phyloP scores from a whole-genome alignment of 2,888 invertebrate genomes.

The Tortricodes alternella region DNA sequence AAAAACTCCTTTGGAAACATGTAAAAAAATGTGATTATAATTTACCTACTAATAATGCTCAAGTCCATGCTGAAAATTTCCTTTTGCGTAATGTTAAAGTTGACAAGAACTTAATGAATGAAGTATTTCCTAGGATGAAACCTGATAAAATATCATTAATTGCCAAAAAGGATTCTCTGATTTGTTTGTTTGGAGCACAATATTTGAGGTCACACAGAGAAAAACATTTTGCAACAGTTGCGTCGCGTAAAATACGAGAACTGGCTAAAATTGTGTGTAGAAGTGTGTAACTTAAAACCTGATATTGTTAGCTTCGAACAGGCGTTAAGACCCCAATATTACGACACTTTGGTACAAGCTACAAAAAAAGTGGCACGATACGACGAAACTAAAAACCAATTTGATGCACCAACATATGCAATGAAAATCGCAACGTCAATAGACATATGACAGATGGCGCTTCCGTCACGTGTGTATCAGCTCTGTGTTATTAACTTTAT shows the following conservation, averaged over 20 bases:
- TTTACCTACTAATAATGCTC: conserved; percentile 8
- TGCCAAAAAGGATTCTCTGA: conserved; percentile 31
- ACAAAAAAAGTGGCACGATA: conserved; percentile 14
- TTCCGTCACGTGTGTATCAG: too few species aligned
- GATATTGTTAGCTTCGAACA: not conserved
- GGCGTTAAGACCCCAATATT: conserved; percentile 9
- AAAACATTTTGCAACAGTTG: conserved; percentile 29
- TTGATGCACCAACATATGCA: conserved; percentile 16
- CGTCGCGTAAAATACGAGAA: conserved; percentile 34
- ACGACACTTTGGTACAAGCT: not conserved
- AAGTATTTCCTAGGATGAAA: conserved; percentile 25
- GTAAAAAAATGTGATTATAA: conserved; percentile 22
- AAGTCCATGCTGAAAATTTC: conserved; percentile 29
- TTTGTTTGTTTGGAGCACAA: conserved; percentile 32
- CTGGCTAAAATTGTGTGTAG: conserved; percentile 31
- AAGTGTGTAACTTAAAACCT: conserved; percentile 7
- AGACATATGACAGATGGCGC: too few species aligned
- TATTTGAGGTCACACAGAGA: conserved; percentile 33
- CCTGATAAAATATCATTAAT: conserved; percentile 28
- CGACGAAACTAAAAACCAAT: conserved; percentile 3
- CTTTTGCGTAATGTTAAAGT: conserved; percentile 24
- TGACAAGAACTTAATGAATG: conserved; percentile 12
- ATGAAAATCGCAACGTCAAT: conserved; percentile 17
- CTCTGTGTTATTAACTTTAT: too few species aligned
- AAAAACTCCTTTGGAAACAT: conserved; percentile 26